Percentiles rank a stretch among this genome's conserved stretches.
phyloP scores from a whole-genome alignment of 2,113 vertebrate genomes.

The Ceratotherium simum region DNA sequence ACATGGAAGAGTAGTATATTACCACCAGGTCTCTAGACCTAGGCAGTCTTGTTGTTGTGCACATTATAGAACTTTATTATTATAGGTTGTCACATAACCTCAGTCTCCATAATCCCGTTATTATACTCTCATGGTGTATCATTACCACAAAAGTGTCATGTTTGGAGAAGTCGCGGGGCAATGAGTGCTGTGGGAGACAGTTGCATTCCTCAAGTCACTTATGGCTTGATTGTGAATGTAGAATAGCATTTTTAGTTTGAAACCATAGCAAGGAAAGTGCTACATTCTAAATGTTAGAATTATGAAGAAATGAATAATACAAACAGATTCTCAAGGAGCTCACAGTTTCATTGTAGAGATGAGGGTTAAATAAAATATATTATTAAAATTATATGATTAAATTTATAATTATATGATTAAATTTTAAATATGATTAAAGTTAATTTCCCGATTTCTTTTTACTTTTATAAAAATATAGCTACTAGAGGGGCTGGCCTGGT shows the following conservation, averaged over 20 bases:
- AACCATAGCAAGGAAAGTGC: neutral
- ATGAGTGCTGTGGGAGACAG: neutral
- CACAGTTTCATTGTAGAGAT: neutral
- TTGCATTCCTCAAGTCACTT: neutral
- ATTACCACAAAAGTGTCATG: neutral
- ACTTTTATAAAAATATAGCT: neutral
- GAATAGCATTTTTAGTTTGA: constrained; percentile 26
- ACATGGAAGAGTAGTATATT: neutral
- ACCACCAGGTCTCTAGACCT: neutral
- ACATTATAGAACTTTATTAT: neutral
- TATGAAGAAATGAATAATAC: neutral
- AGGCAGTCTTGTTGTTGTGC: neutral
- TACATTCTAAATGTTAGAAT: neutral
- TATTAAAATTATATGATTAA: neutral
- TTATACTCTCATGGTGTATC: neutral
- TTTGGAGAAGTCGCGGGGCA: neutral
- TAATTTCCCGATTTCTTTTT: neutral
- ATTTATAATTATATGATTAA: no score
- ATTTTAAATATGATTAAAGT: neutral
- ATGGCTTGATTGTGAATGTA: neutral
- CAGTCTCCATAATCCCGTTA: neutral
- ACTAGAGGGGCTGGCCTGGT: neutral
- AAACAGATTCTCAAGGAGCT: neutral
- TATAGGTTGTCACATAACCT: neutral
- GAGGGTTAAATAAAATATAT: neutral